These are phyloP conservation scores for Ciona savignyi DNA, from an alignment of 23 tunicate species.

Conservation along the genomic window DNA sequence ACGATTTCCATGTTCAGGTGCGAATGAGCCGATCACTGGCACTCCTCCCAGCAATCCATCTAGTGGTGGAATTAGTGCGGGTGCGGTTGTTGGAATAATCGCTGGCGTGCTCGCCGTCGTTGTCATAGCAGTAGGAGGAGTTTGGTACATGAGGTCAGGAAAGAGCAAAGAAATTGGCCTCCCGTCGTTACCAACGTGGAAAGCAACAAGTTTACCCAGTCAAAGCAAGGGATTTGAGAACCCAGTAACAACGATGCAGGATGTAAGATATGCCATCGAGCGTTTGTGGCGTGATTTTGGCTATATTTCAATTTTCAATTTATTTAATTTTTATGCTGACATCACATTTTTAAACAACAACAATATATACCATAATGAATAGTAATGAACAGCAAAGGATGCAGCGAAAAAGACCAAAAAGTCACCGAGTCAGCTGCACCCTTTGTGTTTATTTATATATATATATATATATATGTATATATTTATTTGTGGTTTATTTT, in stretches of 20 bases:
- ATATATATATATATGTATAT: too few relatives aligned
- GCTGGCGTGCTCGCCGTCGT: slow-evolving; percentile 34
- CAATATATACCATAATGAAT: too few relatives aligned
- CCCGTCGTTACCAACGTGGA: slow-evolving; percentile 26
- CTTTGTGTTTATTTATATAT: too few relatives aligned
- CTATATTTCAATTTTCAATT: too few relatives aligned
- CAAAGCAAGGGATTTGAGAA: slow-evolving; percentile 40
- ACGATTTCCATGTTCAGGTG: slow-evolving; percentile 15
- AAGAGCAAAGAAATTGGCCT: slow-evolving; percentile 20
- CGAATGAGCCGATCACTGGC: slow-evolving; percentile 6
- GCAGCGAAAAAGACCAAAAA: too few relatives aligned
- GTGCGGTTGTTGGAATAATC: slow-evolving; percentile 57
- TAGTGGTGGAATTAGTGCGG: slow-evolving; percentile 29
- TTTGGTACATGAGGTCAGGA: slow-evolving; percentile 18
- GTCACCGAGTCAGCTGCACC: too few relatives aligned
- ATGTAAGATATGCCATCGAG: not conserved
- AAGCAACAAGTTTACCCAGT: not conserved
- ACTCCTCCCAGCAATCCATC: slow-evolving; percentile 23
- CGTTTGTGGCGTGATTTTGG: too few relatives aligned
- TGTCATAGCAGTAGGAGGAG: slow-evolving; percentile 20
- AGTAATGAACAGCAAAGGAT: too few relatives aligned
- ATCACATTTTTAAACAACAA: too few relatives aligned
- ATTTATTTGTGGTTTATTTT: too few relatives aligned
- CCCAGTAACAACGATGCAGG: slow-evolving; percentile 25
- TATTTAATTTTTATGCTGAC: too few relatives aligned